Base-by-base conservation (phyloP, 2,888 invertebrate species). In the Amblyteles armatorius region DNA sequence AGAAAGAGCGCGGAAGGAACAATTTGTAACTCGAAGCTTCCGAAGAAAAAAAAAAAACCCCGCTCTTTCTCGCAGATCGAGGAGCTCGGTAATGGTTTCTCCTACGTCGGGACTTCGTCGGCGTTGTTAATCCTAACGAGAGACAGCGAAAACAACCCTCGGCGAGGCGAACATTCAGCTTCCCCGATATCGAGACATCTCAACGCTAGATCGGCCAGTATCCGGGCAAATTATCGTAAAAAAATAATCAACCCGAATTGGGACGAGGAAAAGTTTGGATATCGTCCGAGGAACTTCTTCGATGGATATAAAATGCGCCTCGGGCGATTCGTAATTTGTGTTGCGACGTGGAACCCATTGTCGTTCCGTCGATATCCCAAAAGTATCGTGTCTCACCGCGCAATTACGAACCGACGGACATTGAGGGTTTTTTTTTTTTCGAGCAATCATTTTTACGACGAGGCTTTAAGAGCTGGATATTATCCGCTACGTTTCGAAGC, bases 21-120 rank as follows among this genome's bases (percentile, higher is more conserved):
- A 57, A 57, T 57, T 57, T 57, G 57, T 57, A 57, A 57, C 57
- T 22, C 57, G 26, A 57, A 11, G 26, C 57, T 48, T 57, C 4
- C 57, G 22, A 57, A 26, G 26, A 22, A 9, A 57, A 26, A 13
- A 22, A 57, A 26, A 57, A 57, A 57, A 4, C 3, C 0, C 9
- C 9, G 19, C n/a, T 7, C 55, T 22, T 55, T 57, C 26, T 13
- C 5, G 13, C 57, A 26, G 26, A 4, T 11, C 22, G 22, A 4
- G 13, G 13, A 13, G 57, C 13, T 26, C 57, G 26, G 3, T 57
- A 57, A 57, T 57, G 57, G 57, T 19, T 57, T 22, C 11, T 22
- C 13, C 57, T 1, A 26, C 4, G 26, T 26, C 13, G 9, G 4
- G 13, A 57, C 57, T 26, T 57, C 9, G 26, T 11, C 22, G 22